These are phyloP conservation scores for Etheostoma perlongum DNA, from an alignment of 2,797 vertebrate genomes.

Conservation along the genomic window DNA sequence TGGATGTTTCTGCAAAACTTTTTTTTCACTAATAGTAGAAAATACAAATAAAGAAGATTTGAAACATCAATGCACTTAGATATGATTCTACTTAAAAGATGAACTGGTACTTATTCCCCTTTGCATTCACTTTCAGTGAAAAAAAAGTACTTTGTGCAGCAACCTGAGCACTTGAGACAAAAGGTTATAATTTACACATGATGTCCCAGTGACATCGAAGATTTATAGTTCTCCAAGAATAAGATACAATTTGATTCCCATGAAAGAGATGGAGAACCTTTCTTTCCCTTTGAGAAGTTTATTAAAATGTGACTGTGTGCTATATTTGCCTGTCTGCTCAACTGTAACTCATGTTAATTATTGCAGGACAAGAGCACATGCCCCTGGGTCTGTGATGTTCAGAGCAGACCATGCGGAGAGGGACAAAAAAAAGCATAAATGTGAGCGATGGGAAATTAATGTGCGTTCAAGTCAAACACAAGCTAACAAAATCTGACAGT, in stretches of 20 bases:
- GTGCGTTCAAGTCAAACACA: conserved; percentile 68
- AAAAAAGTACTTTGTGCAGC: conserved; percentile 33
- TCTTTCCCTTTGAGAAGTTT: conserved; percentile 48
- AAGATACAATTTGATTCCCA: not conserved
- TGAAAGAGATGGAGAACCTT: conserved; percentile 21
- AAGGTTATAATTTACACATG: conserved; percentile 40
- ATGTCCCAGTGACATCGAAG: conserved; percentile 22
- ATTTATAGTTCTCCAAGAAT: conserved; percentile 25
- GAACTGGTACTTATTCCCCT: conserved; percentile 50
- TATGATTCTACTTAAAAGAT: conserved; percentile 26
- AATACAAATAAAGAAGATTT: conserved; percentile 22
- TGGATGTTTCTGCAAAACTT: conserved; percentile 22
- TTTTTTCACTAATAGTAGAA: not conserved
- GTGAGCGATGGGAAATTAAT: conserved; percentile 61
- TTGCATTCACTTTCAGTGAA: conserved; percentile 25
- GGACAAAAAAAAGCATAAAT: conserved; percentile 9
- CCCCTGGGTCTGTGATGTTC: conserved; percentile 68
- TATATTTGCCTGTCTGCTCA: conserved; percentile 63
- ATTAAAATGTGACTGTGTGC: conserved; percentile 52
- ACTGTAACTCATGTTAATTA: conserved; percentile 75
- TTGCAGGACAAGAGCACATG: conserved; percentile 70
- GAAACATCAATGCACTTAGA: conserved; percentile 63
- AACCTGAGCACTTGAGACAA: conserved; percentile 69
- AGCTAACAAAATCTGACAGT: conserved; percentile 76
- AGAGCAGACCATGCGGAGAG: conserved; percentile 67